phyloP scores from a whole-genome alignment of 2,113 vertebrate genomes.

The Manacus vitellinus region DNA sequence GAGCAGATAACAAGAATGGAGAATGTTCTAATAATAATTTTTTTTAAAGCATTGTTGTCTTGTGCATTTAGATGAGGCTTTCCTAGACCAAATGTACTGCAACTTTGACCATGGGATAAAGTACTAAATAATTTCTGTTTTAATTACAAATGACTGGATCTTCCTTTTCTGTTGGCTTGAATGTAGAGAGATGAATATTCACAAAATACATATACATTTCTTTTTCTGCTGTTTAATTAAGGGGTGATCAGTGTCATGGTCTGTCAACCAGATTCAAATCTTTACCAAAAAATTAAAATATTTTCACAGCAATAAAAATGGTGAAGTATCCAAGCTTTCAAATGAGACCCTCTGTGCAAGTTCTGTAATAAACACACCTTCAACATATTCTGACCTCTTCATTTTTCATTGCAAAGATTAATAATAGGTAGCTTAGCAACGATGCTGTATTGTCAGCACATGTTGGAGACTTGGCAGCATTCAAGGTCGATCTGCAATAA shows the following conservation, averaged over 20 bases:
- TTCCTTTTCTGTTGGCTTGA: background rate
- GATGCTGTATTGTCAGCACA: slow-evolving; percentile 57
- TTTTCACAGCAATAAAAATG: background rate
- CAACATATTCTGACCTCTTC: slow-evolving; percentile 62
- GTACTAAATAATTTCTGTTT: background rate
- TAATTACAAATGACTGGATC: background rate
- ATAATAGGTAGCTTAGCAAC: slow-evolving; percentile 78
- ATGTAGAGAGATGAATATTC: background rate
- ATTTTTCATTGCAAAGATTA: slow-evolving; percentile 70
- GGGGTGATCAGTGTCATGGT: background rate
- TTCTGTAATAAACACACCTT: slow-evolving; percentile 56
- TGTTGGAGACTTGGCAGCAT: slow-evolving; percentile 64
- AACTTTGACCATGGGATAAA: background rate
- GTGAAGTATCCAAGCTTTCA: slow-evolving; percentile 29
- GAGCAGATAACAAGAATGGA: background rate
- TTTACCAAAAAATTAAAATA: background rate
- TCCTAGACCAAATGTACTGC: background rate
- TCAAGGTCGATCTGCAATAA: slow-evolving; percentile 67
- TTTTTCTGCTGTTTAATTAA: slow-evolving; percentile 4
- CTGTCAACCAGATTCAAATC: background rate
- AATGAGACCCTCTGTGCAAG: slow-evolving; percentile 34
- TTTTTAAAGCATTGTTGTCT: background rate
- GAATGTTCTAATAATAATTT: background rate
- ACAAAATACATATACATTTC: background rate
- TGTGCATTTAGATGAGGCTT: background rate